Evolutionary conservation across 2,113 vertebrate genomes (phyloP).

Genomic region (Hipposideros armiger): DNA sequence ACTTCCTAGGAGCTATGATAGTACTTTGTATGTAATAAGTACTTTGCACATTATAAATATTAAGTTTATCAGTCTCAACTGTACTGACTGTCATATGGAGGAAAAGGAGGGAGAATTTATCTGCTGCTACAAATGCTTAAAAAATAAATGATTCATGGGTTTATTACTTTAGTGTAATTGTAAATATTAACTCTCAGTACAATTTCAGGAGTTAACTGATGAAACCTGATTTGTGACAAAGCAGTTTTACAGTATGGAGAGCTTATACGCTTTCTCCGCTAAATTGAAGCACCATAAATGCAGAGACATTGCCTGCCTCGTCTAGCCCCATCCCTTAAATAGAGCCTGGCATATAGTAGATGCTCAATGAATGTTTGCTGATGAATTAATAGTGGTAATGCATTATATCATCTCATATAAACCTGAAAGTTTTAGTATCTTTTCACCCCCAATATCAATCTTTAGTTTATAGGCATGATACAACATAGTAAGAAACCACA

Average conservation of each 20-base stretch:
- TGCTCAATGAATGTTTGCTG: not conserved
- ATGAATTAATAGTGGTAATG: not conserved
- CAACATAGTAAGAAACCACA: not conserved
- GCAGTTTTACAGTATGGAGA: not conserved
- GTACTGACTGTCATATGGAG: not conserved
- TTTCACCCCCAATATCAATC: not conserved
- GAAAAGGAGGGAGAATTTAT: not conserved
- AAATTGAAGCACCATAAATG: not conserved
- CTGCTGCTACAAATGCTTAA: not conserved
- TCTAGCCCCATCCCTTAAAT: not conserved
- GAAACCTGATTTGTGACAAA: slow-evolving; percentile 1
- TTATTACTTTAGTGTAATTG: not conserved
- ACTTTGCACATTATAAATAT: not conserved
- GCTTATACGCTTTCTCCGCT: not conserved
- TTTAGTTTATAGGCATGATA: not conserved
- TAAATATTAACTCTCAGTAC: slow-evolving; percentile 9
- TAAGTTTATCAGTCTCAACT: not conserved
- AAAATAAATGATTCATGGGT: slow-evolving; percentile 16
- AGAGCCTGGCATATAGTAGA: not conserved
- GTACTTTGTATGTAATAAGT: not conserved
- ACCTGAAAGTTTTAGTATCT: not conserved
- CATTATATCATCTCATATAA: not conserved
- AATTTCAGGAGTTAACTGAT: not conserved
- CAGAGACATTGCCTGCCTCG: not conserved
- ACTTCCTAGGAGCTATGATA: not conserved